These are phyloP conservation scores for Neogale vison DNA, from an alignment of 2,113 vertebrate genomes.

Conservation along the genomic window DNA sequence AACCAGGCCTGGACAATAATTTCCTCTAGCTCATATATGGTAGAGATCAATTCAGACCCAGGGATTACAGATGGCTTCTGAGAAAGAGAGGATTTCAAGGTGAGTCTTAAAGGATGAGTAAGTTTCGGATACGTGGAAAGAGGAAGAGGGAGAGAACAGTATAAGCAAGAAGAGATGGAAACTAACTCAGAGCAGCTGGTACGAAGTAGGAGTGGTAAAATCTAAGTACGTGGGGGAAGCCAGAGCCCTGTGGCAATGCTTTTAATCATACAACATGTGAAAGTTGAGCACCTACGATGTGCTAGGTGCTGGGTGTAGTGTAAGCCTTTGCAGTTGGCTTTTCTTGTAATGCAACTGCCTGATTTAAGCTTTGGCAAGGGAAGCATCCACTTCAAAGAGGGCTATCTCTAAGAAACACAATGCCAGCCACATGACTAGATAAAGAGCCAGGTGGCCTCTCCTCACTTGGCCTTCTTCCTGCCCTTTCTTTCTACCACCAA, in stretches of 20 bases:
- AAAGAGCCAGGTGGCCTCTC: background rate
- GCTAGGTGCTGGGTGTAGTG: background rate
- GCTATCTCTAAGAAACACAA: background rate
- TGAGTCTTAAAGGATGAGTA: background rate
- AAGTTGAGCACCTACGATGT: background rate
- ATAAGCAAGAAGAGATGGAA: background rate
- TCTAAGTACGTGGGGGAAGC: too few species aligned
- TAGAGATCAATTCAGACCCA: background rate
- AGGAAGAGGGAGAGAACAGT: background rate
- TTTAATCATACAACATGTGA: background rate
- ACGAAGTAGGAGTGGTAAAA: accelerated
- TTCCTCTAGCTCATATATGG: background rate
- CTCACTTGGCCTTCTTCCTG: background rate
- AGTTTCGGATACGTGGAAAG: background rate
- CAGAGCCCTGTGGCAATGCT: background rate
- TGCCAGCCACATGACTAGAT: background rate
- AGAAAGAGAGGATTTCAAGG: background rate
- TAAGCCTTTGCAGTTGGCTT: background rate
- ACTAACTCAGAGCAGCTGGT: background rate
- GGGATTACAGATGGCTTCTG: background rate
- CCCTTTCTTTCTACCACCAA: background rate
- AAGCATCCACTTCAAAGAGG: background rate
- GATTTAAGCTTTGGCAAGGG: background rate
- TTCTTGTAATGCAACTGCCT: background rate
- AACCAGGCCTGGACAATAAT: background rate